Evolutionary conservation across 2,113 vertebrate genomes (phyloP).

Genomic region (Zingel zingel): DNA sequence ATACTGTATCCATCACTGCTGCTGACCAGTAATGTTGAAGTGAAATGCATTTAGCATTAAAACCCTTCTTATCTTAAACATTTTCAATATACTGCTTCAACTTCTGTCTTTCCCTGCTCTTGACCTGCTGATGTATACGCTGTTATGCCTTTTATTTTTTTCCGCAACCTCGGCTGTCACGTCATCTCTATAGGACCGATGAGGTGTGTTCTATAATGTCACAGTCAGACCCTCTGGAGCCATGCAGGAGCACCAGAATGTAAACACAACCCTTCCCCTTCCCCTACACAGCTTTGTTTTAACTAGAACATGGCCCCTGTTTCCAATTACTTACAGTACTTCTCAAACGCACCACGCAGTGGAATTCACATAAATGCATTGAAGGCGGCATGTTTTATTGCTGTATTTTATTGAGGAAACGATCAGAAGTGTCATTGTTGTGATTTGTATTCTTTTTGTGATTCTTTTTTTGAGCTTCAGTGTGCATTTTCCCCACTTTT

Average conservation of each 20-base stretch:
- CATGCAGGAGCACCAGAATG: slow-evolving; percentile 69
- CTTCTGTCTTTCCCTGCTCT: slow-evolving; percentile 12
- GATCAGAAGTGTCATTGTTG: slow-evolving; percentile 56
- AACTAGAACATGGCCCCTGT: slow-evolving; percentile 70
- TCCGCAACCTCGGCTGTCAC: slow-evolving; percentile 38
- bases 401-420: slow-evolving; percentile 48
- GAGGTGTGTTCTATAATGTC: slow-evolving; percentile 74
- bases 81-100: slow-evolving; percentile 5
- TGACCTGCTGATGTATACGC: slow-evolving; percentile 4
- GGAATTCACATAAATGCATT: slow-evolving; percentile 58
- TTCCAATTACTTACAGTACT: slow-evolving; percentile 74
- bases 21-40: not conserved
- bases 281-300: slow-evolving; percentile 71
- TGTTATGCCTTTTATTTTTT: not conserved
- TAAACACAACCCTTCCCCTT: slow-evolving; percentile 69
- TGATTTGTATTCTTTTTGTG: slow-evolving; percentile 49
- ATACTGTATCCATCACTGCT: not conserved
- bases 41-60: not conserved
- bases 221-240: slow-evolving; percentile 78
- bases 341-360: slow-evolving; percentile 51
- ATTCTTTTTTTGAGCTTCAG: slow-evolving; percentile 45
- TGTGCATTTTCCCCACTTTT: slow-evolving; percentile 23
- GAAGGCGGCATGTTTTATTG: slow-evolving; percentile 49
- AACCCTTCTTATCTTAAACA: slow-evolving; percentile 2
- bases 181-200: slow-evolving; percentile 50